Base-by-base conservation (phyloP, 1,140 invertebrate genomes). In the Macrobrachium rosenbergii region DNA sequence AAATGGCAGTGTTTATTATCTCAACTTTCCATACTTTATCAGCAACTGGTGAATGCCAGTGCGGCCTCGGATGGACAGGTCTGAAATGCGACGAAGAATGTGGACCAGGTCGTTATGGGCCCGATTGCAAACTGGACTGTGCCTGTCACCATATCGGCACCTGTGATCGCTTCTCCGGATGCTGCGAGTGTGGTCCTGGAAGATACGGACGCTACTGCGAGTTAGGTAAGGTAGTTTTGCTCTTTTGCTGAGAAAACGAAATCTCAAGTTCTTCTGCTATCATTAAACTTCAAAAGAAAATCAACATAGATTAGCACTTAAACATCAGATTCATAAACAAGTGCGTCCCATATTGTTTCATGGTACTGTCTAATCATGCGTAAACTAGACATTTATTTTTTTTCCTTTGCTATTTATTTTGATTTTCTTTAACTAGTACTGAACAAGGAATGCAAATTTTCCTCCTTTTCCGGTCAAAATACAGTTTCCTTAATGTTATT, bases 61-160 rank as follows among this genome's bases (percentile, higher is more conserved):
- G 98, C 91, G 94, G 95, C 89, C 92, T 96, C 19, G 98, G 98
- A 10, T 98, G 96, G 96, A 95, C 94, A 90, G 97, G 96, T 16
- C 93, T 93, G 58, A 93, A 94, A 60, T 99, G 97, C 91, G 92
- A 93, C 43, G 93, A 96, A 7, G 95, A 95, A 60, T 98, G 97
- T 91, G 94, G 95, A 7, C 93, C 95, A 60, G 94, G 96, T 72
- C 96, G 93, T n/a, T 99, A 94, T 92, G 98, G 98, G 8, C 93
- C 95, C 87, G 95, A 94, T 19, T 99, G 98, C 91, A 93, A 94
- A 72, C 92, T 94, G 64, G 92, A 92, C 16, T 99, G 97, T 91
- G 93, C 95, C 73, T 98, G 98, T 91, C 93, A 95, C 90, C 97
- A 98, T 91, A 95, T 95, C 90, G 97, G 95, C 23, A 95, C 95